These are phyloP conservation scores for Dendropsophus ebraccatus DNA, from an alignment of 2,113 vertebrate species.

Conservation along the genomic window DNA sequence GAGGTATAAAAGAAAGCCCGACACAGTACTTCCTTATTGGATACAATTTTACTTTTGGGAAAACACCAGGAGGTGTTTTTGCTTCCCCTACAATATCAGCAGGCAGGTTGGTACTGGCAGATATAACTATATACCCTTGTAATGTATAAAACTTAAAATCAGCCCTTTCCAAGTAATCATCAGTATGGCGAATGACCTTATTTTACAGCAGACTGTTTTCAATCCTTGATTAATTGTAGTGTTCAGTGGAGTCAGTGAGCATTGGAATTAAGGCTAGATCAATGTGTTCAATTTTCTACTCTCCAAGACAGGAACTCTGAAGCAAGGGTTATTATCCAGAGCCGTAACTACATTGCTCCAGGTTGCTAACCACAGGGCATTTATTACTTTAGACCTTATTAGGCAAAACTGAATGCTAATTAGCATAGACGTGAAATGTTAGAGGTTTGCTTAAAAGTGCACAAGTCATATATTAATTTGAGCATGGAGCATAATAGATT, in stretches of 20 bases:
- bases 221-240: slow-evolving; percentile 43
- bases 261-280: slow-evolving; percentile 52
- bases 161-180: slow-evolving; percentile 10
- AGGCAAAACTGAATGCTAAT: slow-evolving; percentile 23
- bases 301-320: slow-evolving; percentile 24
- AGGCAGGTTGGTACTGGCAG: background rate
- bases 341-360: slow-evolving; percentile 39
- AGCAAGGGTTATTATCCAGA: slow-evolving; percentile 39
- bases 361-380: slow-evolving; percentile 48
- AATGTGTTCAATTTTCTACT: slow-evolving; percentile 52
- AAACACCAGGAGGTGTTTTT: too few species aligned
- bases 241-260: slow-evolving; percentile 29
- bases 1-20: background rate
- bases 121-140: background rate
- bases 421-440: slow-evolving; percentile 32
- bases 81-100: too few species aligned
- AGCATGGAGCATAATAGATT: background rate
- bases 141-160: background rate
- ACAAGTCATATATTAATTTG: slow-evolving; percentile 23
- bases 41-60: background rate
- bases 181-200: slow-evolving; percentile 2
- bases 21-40: background rate
- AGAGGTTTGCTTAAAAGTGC: background rate
- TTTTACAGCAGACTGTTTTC: slow-evolving; percentile 6
- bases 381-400: slow-evolving; percentile 46